A percentile compares a stretch with the other conserved stretches of the same genome.
These are phyloP conservation scores for Psophia crepitans DNA, from an alignment of 2,113 vertebrate species.

Conservation along the genomic window DNA sequence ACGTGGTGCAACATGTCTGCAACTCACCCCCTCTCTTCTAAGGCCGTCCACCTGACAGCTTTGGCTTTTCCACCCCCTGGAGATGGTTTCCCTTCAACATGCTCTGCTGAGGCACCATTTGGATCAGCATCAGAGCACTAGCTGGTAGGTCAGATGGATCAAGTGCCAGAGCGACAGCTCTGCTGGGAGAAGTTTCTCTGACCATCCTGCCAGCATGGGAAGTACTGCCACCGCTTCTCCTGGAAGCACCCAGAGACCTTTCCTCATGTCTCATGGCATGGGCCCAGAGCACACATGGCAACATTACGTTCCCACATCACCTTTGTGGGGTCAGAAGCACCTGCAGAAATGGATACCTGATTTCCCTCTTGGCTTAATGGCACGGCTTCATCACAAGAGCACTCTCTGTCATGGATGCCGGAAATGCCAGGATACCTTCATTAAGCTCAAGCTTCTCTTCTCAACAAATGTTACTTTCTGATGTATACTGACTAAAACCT, in stretches of 20 bases:
- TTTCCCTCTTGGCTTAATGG: background rate
- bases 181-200: background rate
- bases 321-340: background rate
- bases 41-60: background rate
- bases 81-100: background rate
- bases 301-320: accelerated
- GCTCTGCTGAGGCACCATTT: background rate
- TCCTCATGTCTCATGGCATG: background rate
- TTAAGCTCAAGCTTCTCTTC: background rate
- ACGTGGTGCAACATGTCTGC: background rate
- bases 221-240: background rate
- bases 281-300: accelerated
- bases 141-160: background rate
- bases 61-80: background rate
- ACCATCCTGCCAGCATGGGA: background rate
- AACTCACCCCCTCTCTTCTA: background rate
- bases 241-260: background rate
- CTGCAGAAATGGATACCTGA: background rate
- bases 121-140: background rate
- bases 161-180: background rate
- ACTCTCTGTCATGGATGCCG: background rate
- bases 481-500: background rate
- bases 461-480: background rate
- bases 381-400: background rate
- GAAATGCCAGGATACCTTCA: background rate